Conservation (phyloP, 37 sponge, comb jelly and placozoan genomes). For the Agelas oroides region DNA sequence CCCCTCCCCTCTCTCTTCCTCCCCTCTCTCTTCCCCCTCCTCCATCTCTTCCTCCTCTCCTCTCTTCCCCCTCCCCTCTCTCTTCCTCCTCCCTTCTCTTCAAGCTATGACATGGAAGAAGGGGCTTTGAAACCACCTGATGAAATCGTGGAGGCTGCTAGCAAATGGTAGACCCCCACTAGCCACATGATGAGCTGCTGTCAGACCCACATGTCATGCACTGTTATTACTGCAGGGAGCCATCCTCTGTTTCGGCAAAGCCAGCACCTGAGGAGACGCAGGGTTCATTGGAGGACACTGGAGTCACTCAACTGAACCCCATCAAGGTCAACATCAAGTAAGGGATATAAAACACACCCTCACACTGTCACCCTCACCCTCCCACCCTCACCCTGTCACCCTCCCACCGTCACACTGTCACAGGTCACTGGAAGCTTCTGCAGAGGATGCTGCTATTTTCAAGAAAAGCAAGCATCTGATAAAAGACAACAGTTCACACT, state of each 20-base stretch:
- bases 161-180: constrained; percentile 63
- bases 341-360: neutral
- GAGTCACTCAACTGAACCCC: constrained; percentile 57
- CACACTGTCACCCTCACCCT: no score
- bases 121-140: constrained; percentile 59
- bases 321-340: constrained; percentile 39
- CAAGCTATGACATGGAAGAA: constrained; percentile 27
- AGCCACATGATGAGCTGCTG: constrained; percentile 8
- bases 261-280: constrained; percentile 33
- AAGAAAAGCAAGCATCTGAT: constrained; percentile 25
- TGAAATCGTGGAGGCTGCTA: constrained; percentile 68
- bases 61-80: neutral
- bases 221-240: neutral
- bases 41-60: neutral
- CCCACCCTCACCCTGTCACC: no score
- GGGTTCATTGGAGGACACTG: constrained; percentile 64
- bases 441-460: constrained; percentile 33
- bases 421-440: constrained; percentile 30
- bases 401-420: no score
- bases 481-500: neutral
- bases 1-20: neutral
- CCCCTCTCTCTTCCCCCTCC: neutral
- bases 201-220: neutral
- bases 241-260: constrained; percentile 15
- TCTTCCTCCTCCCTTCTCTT: neutral